Conservation (phyloP, 2,888 invertebrate species). For the Amphimallon solstitiale region DNA sequence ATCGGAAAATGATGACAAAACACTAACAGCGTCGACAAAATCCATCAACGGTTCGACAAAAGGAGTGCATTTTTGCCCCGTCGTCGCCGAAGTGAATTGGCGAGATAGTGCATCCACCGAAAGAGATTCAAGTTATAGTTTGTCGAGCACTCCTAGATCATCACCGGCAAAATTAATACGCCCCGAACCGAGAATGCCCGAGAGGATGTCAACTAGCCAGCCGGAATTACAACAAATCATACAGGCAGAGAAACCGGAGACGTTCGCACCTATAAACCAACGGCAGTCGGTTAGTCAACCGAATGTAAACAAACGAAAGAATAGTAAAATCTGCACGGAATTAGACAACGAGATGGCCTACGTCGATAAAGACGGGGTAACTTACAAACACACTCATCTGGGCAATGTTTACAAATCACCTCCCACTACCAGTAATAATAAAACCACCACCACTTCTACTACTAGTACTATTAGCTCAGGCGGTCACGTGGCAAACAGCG, state of each 20-base stretch:
- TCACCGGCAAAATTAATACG: slow-evolving; percentile 47
- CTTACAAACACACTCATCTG: slow-evolving; percentile 59
- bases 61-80: slow-evolving; percentile 82
- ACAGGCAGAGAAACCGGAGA: slow-evolving; percentile 18
- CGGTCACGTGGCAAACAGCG: slow-evolving; percentile 57
- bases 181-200: slow-evolving; percentile 47
- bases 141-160: slow-evolving; percentile 57
- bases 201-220: slow-evolving; percentile 54
- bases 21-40: slow-evolving; percentile 53
- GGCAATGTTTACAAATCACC: slow-evolving; percentile 54
- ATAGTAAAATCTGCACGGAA: slow-evolving; percentile 24
- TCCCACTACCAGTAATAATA: slow-evolving; percentile 32
- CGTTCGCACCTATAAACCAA: slow-evolving; percentile 44
- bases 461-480: slow-evolving; percentile 14
- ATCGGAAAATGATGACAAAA: slow-evolving; percentile 55
- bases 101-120: slow-evolving; percentile 64
- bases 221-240: slow-evolving; percentile 55
- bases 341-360: slow-evolving; percentile 48
- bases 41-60: slow-evolving; percentile 55
- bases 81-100: slow-evolving; percentile 84
- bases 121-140: slow-evolving; percentile 57
- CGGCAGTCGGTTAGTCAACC: slow-evolving; percentile 47
- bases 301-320: slow-evolving; percentile 44
- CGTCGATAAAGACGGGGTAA: slow-evolving; percentile 58
- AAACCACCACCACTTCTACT: slow-evolving; percentile 46